A percentile compares a stretch with the other conserved stretches of the same genome.
These are phyloP conservation scores for Orthonychiurus folsomi DNA, from an alignment of 2,888 invertebrate species.

Conservation along the genomic window DNA sequence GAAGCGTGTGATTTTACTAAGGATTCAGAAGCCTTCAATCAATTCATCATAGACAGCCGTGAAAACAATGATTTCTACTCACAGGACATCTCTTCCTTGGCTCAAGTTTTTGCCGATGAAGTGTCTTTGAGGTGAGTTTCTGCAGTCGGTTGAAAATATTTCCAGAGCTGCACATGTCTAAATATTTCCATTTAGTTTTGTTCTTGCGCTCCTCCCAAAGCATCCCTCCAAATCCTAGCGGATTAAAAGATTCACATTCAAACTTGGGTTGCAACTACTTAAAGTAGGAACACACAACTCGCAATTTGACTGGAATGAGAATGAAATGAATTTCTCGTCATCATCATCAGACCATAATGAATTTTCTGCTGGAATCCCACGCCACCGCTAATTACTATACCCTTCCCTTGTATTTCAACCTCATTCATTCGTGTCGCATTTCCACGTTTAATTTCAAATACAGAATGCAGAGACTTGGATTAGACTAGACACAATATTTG, in stretches of 20 bases:
- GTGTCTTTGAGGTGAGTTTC: slow-evolving; percentile 51
- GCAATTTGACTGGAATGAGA: too few species aligned
- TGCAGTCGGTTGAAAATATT: not conserved
- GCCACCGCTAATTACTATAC: too few species aligned
- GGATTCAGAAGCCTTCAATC: slow-evolving; percentile 60
- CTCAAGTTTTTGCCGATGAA: slow-evolving; percentile 63
- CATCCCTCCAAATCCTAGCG: not conserved
- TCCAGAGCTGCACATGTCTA: not conserved
- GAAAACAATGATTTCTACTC: slow-evolving; percentile 74
- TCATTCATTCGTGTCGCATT: too few species aligned
- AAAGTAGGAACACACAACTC: too few species aligned
- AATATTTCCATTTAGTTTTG: not conserved
- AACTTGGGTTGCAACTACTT: too few species aligned
- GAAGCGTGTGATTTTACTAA: slow-evolving; percentile 53
- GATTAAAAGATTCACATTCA: too few species aligned
- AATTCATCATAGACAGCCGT: slow-evolving; percentile 66
- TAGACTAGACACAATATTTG: not conserved
- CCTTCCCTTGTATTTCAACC: too few species aligned
- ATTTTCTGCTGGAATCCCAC: too few species aligned
- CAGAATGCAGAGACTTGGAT: too few species aligned
- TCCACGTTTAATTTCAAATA: too few species aligned
- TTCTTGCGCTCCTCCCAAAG: not conserved
- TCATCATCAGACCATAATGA: too few species aligned
- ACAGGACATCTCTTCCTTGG: slow-evolving; percentile 63
- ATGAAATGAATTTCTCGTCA: too few species aligned